Base-by-base conservation (phyloP, 2,888 invertebrate species). In the Tridacna crocea region DNA sequence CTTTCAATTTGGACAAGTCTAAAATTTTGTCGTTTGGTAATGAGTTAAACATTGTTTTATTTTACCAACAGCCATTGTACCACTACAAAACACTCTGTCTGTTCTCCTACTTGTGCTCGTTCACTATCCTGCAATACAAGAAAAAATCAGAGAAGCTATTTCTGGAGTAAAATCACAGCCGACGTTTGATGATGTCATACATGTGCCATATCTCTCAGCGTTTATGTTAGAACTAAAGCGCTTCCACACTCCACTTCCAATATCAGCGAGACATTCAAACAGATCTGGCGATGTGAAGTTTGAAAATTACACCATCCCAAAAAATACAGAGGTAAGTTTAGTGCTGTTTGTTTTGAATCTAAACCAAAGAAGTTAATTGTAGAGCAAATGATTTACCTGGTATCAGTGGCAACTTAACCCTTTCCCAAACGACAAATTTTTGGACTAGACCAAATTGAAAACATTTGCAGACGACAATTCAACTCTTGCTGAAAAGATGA, bases 231-330 rank as follows among this genome's bases (percentile, higher is more conserved):
- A 92, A 73, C 77, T 89, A 46, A 86, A 91, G 47, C 85, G 92
- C 4, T 89, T 88, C 68, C 86, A 91, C 26, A 88, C 89, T 0
- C 89, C 91, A 8, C 82, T 91, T 0, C 91, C 92, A 0, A 84
- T 92, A 11, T 91, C 89, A 0, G 88, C 92, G 15, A 88, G 92
- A 4, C 92, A 92, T 81, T 82, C 85, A 27, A 90, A 90, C 76
- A 84, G 84, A 13, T 77, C 80, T 6, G 89, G 90, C 10, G 83
- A 85, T 15, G 87, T 84, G 26, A 80, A 84, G 61, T 85, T 88
- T 47, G 88, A 88, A 47, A 85, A 83, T 19, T 88, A 84, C 65
- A 84, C 76, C 61, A 88, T 89, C 73, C 89, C 88, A 1, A 85
- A 87, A 73, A 83, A 85, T 66, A 87, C 88, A 58, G 86, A 88